These are phyloP conservation scores for Scarus forsteni DNA, from an alignment of 2,797 vertebrate species.

Conservation along the genomic window DNA sequence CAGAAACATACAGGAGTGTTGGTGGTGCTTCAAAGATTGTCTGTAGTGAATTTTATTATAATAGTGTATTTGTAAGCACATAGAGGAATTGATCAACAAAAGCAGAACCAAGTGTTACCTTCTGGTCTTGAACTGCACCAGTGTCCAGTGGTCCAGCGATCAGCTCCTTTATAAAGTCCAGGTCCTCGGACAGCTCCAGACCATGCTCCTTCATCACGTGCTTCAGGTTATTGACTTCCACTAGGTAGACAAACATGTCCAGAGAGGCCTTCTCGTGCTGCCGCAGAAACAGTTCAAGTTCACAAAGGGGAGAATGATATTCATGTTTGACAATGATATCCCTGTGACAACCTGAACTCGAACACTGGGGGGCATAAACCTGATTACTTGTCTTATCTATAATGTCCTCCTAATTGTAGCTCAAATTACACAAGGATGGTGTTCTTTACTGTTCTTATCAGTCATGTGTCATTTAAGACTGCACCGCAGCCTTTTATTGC, in stretches of 20 bases:
- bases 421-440: slow-evolving; percentile 12
- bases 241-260: slow-evolving; percentile 93
- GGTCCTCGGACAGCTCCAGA: slow-evolving; percentile 88
- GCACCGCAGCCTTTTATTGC: neutral
- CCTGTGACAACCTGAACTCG: slow-evolving; percentile 1
- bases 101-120: slow-evolving; percentile 39
- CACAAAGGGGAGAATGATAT: neutral
- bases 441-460: slow-evolving; percentile 25
- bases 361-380: neutral
- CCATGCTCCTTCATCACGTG: slow-evolving; percentile 84
- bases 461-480: neutral
- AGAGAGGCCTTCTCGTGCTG: slow-evolving; percentile 92
- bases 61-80: neutral
- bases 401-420: neutral
- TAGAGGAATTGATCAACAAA: neutral
- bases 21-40: no score
- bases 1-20: no score
- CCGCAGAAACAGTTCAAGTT: slow-evolving; percentile 24
- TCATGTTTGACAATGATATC: slow-evolving; percentile 23
- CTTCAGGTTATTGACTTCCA: slow-evolving; percentile 85
- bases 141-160: slow-evolving; percentile 86
- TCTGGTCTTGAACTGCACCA: neutral
- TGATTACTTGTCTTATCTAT: slow-evolving; percentile 19
- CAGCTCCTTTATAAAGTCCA: slow-evolving; percentile 94
- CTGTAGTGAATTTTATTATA: no score